phyloP scores from a whole-genome alignment of 2,797 vertebrate genomes.

The Coendou prehensilis region DNA sequence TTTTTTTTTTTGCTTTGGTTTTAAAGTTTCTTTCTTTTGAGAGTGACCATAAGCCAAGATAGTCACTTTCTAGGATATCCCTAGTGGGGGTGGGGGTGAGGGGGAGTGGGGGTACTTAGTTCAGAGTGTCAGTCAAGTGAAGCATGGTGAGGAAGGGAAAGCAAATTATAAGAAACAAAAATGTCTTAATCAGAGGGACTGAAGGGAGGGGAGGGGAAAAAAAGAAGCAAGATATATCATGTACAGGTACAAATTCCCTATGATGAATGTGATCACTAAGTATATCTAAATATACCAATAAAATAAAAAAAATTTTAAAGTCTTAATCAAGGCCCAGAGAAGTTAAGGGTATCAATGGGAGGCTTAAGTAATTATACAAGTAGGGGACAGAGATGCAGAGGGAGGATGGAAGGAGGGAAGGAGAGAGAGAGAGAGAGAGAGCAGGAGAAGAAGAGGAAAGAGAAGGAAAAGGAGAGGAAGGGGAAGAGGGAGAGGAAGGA shows the following conservation, averaged over 20 bases:
- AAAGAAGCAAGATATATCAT: neutral
- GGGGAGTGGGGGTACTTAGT: neutral
- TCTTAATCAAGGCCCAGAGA: neutral
- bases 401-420: neutral
- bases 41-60: neutral
- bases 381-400: neutral
- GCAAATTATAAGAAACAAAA: neutral
- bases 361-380: neutral
- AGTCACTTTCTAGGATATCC: neutral
- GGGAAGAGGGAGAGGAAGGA: no score
- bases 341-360: neutral
- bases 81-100: fast-evolving
- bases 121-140: neutral
- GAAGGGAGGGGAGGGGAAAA: neutral
- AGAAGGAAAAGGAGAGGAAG: neutral
- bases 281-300: neutral
- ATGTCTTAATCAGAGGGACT: neutral
- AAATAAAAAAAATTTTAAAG: neutral
- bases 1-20: neutral
- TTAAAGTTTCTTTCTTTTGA: neutral
- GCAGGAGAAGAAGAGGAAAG: neutral
- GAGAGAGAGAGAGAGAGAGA: neutral
- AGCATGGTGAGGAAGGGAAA: neutral
- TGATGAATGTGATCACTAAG: neutral
- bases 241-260: neutral